Evolutionary conservation across 1,140 invertebrate species (phyloP).

Genomic region (Leptinotarsa lineolata): DNA sequence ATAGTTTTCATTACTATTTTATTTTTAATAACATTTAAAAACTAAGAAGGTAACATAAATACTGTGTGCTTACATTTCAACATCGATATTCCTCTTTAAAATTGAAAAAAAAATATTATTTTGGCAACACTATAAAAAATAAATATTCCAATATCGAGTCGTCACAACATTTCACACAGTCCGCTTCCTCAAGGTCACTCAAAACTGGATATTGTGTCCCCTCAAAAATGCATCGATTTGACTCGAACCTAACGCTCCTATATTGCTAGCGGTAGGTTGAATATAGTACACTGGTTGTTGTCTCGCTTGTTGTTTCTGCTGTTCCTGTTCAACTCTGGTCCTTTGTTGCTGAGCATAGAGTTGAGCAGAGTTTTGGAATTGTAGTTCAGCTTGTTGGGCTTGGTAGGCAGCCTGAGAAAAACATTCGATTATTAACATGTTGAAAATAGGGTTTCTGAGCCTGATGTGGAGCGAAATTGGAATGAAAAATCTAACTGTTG

Average conservation of each 20-base stretch:
- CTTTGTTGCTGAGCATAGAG: conserved; percentile 72
- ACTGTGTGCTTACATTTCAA: no score
- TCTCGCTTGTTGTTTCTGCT: conserved; percentile 54
- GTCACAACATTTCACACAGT: no score
- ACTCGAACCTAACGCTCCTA: conserved; percentile 53
- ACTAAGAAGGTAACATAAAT: no score
- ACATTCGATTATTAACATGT: neutral
- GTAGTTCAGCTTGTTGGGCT: conserved; percentile 69
- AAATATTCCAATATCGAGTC: no score
- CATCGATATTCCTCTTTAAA: no score
- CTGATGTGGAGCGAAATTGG: neutral
- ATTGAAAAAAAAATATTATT: no score
- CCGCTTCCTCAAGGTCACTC: conserved; percentile 38
- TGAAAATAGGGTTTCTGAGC: no score
- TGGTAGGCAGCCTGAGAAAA: conserved; percentile 65
- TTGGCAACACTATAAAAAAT: no score
- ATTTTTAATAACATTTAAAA: no score
- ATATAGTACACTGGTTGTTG: conserved; percentile 69
- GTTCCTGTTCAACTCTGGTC: conserved; percentile 57
- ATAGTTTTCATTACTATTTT: no score
- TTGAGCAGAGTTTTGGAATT: conserved; percentile 74
- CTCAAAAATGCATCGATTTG: conserved; percentile 82
- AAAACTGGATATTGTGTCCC: conserved; percentile 70
- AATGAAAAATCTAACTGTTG: neutral
- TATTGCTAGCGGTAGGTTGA: conserved; percentile 58